Base-by-base conservation (phyloP, 2,113 vertebrate species). In the Athene cunicularia region DNA sequence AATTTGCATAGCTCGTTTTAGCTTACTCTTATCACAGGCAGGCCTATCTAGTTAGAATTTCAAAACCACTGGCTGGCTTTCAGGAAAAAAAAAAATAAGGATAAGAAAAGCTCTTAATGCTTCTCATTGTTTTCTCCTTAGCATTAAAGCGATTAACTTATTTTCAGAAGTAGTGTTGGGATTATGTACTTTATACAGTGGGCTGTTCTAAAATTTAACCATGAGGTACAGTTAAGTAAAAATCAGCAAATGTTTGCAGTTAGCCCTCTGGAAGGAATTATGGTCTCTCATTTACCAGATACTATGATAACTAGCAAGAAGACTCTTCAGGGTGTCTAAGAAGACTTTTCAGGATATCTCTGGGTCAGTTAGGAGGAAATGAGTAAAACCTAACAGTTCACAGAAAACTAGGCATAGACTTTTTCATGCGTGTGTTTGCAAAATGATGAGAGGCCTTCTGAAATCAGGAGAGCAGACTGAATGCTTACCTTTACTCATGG, bases 51-150 rank as follows among this genome's bases (percentile, higher is more conserved):
- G 35, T 64, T 94, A 28, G 45, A 35, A 85, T 85, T 93, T 60
- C 66, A 64, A 80, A 88, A 53, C 24, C 58, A 8, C 55, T 92
- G 91, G 32, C 83, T 94, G 75, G 23, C 11, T 72, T 63, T 90
- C 17, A 41, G 74, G 8, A 11, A 49, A 64, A n/a, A 45, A 49
- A 68, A 64, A 24, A 58, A 35, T 21, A 35, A 45, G 8, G 9
- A 35, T 30, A 43, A 68, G 66, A 67, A 87, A 95, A 80, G 43
- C 75, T 81, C 30, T 79, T 90, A 95, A 95, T 84, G 19, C 82
- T 37, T 55, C 79, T 93, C 63, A 39, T 80, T 93, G 35, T 73
- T 96, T 96, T 86, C 90, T 97, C 75, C 41, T 95, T 84, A 93
- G 88, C 30, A 28, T 74, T 59, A 41, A 84, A 87, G 80, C 68